A percentile compares a stretch with the other conserved stretches of the same genome.
These are phyloP conservation scores for Atopsyche davidsoni DNA, from an alignment of 1,140 invertebrate species.

Conservation along the genomic window DNA sequence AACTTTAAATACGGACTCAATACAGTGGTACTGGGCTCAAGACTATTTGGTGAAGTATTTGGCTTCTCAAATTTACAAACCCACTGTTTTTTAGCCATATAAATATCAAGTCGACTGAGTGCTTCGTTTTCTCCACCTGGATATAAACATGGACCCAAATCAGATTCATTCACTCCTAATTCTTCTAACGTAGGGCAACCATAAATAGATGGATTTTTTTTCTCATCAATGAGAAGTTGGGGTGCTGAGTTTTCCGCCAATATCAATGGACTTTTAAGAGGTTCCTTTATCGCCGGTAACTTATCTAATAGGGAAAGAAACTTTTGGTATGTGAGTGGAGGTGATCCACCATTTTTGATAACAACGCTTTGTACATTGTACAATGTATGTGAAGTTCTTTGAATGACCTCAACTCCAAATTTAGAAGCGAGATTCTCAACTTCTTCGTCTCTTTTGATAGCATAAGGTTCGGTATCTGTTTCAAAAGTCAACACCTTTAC, in stretches of 20 bases:
- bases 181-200: slow-evolving; percentile 57
- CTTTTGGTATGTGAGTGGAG: slow-evolving; percentile 66
- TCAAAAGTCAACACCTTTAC: slow-evolving; percentile 62
- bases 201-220: slow-evolving; percentile 40
- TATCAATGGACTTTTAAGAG: slow-evolving; percentile 42
- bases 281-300: slow-evolving; percentile 48
- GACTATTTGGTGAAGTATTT: slow-evolving; percentile 64
- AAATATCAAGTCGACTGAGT: slow-evolving; percentile 53
- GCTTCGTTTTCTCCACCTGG: slow-evolving; percentile 66
- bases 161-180: slow-evolving; percentile 46
- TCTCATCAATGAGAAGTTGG: slow-evolving; percentile 44
- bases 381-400: slow-evolving; percentile 63
- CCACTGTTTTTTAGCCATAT: slow-evolving; percentile 58
- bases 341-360: slow-evolving; percentile 56
- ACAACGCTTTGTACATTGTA: slow-evolving; percentile 61
- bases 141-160: slow-evolving; percentile 47
- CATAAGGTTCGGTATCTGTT: slow-evolving; percentile 66
- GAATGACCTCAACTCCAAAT: slow-evolving; percentile 53
- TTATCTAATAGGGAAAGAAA: slow-evolving; percentile 57
- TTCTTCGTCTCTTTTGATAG: slow-evolving; percentile 54
- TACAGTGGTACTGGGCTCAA: slow-evolving; percentile 66
- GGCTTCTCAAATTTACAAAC: slow-evolving; percentile 69
- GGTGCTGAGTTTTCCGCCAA: slow-evolving; percentile 45
- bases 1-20: slow-evolving; percentile 70
- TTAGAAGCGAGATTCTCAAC: slow-evolving; percentile 55